These are phyloP conservation scores for Pachyseris speciosa DNA, from an alignment of 64 coral and sea anemone genomes.

Conservation along the genomic window DNA sequence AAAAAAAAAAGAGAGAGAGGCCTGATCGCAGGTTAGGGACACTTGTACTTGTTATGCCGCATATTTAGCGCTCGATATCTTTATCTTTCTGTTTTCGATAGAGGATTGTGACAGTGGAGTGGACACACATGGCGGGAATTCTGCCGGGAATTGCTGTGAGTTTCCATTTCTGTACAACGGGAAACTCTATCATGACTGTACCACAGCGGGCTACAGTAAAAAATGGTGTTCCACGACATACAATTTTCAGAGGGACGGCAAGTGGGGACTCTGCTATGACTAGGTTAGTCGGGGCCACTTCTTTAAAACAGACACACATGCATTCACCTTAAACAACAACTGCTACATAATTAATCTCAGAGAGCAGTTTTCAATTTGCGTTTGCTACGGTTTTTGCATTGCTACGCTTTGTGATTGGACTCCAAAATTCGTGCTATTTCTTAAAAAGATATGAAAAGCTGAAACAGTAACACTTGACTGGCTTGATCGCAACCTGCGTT, in stretches of 20 bases:
- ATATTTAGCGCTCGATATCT: background rate
- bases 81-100: slow-evolving; percentile 1
- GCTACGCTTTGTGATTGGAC: too few species aligned
- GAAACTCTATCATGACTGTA: slow-evolving; percentile 74
- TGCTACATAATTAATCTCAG: too few species aligned
- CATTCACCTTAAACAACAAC: too few species aligned
- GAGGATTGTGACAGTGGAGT: slow-evolving; percentile 89
- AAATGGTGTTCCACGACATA: slow-evolving; percentile 79
- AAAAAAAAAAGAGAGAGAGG: too few species aligned
- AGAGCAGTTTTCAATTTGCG: too few species aligned
- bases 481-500: too few species aligned
- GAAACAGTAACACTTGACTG: too few species aligned
- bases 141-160: slow-evolving; percentile 80
- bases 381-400: too few species aligned
- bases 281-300: slow-evolving; percentile 6
- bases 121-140: slow-evolving; percentile 79
- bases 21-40: too few species aligned
- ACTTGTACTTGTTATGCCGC: background rate
- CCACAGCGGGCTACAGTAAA: slow-evolving; percentile 49
- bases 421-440: too few species aligned
- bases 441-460: too few species aligned
- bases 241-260: slow-evolving; percentile 52
- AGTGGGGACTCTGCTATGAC: slow-evolving; percentile 74
- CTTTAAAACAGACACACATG: too few species aligned
- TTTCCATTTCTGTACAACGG: slow-evolving; percentile 84